phyloP scores from a whole-genome alignment of 2,113 vertebrate species.

The Pygoscelis adeliae region DNA sequence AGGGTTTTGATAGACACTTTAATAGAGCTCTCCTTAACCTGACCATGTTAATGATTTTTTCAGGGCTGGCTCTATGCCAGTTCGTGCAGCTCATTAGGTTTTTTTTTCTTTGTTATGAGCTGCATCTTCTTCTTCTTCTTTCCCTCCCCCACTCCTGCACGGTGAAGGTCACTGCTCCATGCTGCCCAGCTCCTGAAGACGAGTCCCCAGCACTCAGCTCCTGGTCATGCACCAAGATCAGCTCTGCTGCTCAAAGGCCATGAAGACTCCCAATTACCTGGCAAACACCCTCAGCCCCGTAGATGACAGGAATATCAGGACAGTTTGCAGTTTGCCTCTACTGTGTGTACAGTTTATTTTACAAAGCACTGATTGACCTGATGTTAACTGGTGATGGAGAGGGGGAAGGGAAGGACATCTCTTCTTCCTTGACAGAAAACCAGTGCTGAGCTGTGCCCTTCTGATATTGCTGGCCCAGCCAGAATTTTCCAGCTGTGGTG shows the following conservation, averaged over 20 bases:
- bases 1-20: constrained; percentile 72
- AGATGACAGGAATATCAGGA: not conserved
- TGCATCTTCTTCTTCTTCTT: not conserved
- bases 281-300: not conserved
- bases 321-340: not conserved
- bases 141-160: not conserved
- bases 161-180: not conserved
- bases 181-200: not conserved
- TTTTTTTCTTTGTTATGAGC: not conserved
- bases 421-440: not conserved
- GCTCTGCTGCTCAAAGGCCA: not conserved
- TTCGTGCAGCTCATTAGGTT: constrained; percentile 31
- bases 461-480: not conserved
- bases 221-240: not conserved
- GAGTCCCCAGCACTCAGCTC: not conserved
- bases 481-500: not conserved
- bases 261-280: not conserved
- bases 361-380: not conserved
- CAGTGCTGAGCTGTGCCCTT: not conserved
- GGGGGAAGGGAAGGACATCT: not conserved
- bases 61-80: constrained; percentile 54
- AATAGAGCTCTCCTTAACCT: constrained; percentile 72
- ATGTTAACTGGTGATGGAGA: not conserved
- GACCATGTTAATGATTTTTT: constrained; percentile 73
- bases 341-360: not conserved